Evolutionary conservation across 2,113 vertebrate genomes (phyloP), one percentile per base, ranked within the genome.

Genomic region (Gnathonemus longibarbis): DNA sequence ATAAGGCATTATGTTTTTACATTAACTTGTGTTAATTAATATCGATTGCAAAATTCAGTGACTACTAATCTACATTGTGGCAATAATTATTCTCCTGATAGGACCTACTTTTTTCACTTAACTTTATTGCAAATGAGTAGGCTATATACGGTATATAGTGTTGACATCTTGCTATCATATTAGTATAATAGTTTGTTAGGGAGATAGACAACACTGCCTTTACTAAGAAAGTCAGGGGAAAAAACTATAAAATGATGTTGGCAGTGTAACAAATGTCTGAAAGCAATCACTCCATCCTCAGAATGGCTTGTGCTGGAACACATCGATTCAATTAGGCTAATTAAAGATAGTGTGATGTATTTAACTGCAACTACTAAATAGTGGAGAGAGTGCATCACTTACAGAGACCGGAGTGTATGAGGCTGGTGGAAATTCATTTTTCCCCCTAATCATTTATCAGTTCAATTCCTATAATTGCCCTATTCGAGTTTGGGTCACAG

Each of bases 291-390:
- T 88, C 39, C 17, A 66, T 31, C 53, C 56, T 66, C 56, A n/a
- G 21, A 66, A 88, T 42, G 39, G 87, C 53, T 66, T 42, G 35
- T 62, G 87, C 31, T 50, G 11, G 11, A 53, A 53, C 48, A 86
- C 31, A 50, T 88, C 24, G 58, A 24, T 88, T 88, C 53, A 87
- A 53, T 88, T 62, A 39, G 21, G 56, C 35, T 66, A 88, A 88
- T 88, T 88, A 62, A 62, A 88, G 39, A 46, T 27, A 35, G 53
- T 19, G 21, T 88, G 56, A 88, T 66, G 35, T 39, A 53, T 88
- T 88, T 88, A 66, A 88, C 42, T 24, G 87, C 27, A 7, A 88
- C 58, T 21, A 8, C 56, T 62, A 88, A 45, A 88, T 66, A 31
- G 5, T n/a, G 9, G 42, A 21, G 19, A 45, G 42, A 48, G 83